phyloP scores from a whole-genome alignment of 1,140 invertebrate species.

The Trichoplusia ni region DNA sequence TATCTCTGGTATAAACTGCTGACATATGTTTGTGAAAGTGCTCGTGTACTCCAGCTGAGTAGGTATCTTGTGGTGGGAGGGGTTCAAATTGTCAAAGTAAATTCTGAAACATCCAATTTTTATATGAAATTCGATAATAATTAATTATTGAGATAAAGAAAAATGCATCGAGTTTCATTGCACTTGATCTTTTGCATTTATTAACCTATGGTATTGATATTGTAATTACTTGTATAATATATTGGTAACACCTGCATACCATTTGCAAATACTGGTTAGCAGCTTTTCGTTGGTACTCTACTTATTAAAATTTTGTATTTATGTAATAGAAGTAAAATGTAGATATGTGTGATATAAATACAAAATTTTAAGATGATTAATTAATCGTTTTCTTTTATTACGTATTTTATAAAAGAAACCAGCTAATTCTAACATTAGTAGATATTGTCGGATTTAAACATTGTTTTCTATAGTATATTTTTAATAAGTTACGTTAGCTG shows the following conservation, averaged over 20 bases:
- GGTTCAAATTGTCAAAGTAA: slow-evolving; percentile 59
- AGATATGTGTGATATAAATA: slow-evolving; percentile 82
- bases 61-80: slow-evolving; percentile 62
- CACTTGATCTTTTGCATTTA: slow-evolving; percentile 83
- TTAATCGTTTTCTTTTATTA: slow-evolving; percentile 76
- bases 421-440: slow-evolving; percentile 67
- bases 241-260: slow-evolving; percentile 78
- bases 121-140: slow-evolving; percentile 68
- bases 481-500: slow-evolving; percentile 77
- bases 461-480: slow-evolving; percentile 78
- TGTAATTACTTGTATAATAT: slow-evolving; percentile 83
- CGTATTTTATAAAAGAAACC: slow-evolving; percentile 69
- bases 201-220: slow-evolving; percentile 82
- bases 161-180: slow-evolving; percentile 76
- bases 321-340: slow-evolving; percentile 81
- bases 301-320: slow-evolving; percentile 82
- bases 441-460: slow-evolving; percentile 69
- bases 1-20: slow-evolving; percentile 70
- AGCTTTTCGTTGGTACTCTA: slow-evolving; percentile 78
- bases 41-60: slow-evolving; percentile 61
- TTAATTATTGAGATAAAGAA: slow-evolving; percentile 65
- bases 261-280: slow-evolving; percentile 79
- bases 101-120: slow-evolving; percentile 60
- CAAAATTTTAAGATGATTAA: slow-evolving; percentile 80
- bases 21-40: slow-evolving; percentile 61